Evolutionary conservation across 2,113 vertebrate genomes (phyloP), one percentile per base, ranked within the genome.

Genomic region (Ceyx margarethae): DNA sequence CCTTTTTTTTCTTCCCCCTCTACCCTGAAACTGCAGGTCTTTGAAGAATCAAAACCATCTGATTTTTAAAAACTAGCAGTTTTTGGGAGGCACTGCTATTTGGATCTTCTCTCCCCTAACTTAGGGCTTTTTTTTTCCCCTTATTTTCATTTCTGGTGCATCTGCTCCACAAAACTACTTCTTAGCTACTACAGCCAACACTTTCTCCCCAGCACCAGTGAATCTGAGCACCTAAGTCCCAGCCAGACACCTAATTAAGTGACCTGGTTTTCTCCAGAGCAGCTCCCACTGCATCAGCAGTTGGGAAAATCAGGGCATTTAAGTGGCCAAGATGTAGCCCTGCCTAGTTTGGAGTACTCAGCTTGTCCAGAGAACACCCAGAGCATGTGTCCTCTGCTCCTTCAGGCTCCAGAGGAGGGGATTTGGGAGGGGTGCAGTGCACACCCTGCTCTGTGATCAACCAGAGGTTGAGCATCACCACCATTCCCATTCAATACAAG

Each of bases 211-310:
- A 73, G 71, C 4, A 1, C 5, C 37, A 86, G 84, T 60, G 54
- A 33, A 74, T 43, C 18, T 46, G 67, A 91, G 58, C 68, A 87
- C 72, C 94, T 90, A 12, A 85, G 83, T 68, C 68, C 46, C 43
- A 46, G 35, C 61, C 29, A 37, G 57, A 90, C 88, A 88, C 93
- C 85, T 91, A 68, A 83, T 95, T 95, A 93, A 80, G 51, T 85
- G 94, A 94, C 94, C 94, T 83, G 93, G 14, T 93, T 96, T 94
- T 54, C 77, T 90, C 57, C 35, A 53, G 78, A 93, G 78, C 53
- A 57, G 94, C 80, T 94, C 94, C 84, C 93, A 43, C 94, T 88
- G 72, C 94, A 83, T 88, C 91, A 93, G 95, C 91, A 90, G 53
- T 26, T 90, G 62, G 72, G 81, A 89, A 94, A 95, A 93, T 26